Evolutionary conservation across 2,888 invertebrate genomes (phyloP).

Genomic region (Alloscopus bannaensis): DNA sequence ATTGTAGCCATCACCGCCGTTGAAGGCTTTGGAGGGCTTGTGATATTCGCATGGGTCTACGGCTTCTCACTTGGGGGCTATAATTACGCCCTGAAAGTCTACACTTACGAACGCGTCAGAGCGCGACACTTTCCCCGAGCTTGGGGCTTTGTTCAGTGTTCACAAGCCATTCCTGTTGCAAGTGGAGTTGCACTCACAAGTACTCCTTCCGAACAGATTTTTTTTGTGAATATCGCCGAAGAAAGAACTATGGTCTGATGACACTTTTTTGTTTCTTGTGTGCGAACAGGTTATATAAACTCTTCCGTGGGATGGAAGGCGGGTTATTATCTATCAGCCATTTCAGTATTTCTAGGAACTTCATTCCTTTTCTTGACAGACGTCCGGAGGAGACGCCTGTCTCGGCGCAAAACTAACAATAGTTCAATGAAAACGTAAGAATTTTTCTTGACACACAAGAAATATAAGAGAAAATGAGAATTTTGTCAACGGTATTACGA

Average conservation of each 20-base stretch:
- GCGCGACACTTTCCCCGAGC: slow-evolving; percentile 90
- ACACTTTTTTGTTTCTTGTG: too few relatives aligned
- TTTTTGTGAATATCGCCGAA: too few relatives aligned
- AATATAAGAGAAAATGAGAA: too few relatives aligned
- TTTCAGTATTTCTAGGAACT: slow-evolving; percentile 64
- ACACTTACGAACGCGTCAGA: slow-evolving; percentile 87
- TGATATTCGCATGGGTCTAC: slow-evolving; percentile 76
- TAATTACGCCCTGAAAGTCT: slow-evolving; percentile 91
- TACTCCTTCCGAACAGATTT: too few relatives aligned
- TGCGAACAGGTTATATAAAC: too few relatives aligned
- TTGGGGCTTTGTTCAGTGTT: slow-evolving; percentile 92
- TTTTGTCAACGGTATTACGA: slow-evolving; percentile 2
- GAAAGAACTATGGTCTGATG: too few relatives aligned
- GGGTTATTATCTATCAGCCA: slow-evolving; percentile 62
- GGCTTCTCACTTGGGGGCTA: slow-evolving; percentile 92
- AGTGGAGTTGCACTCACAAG: slow-evolving; percentile 90
- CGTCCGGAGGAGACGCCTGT: slow-evolving; percentile 63
- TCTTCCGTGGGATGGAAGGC: slow-evolving; percentile 54
- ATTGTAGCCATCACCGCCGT: slow-evolving; percentile 85
- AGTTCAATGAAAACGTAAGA: slow-evolving; percentile 71
- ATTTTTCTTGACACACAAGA: too few relatives aligned
- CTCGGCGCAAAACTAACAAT: slow-evolving; percentile 61
- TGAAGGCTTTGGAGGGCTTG: slow-evolving; percentile 84
- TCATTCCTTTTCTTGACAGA: slow-evolving; percentile 61
- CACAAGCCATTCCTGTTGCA: slow-evolving; percentile 89